Base-by-base conservation (phyloP, 2,113 vertebrate species). In the Galemys pyrenaicus region DNA sequence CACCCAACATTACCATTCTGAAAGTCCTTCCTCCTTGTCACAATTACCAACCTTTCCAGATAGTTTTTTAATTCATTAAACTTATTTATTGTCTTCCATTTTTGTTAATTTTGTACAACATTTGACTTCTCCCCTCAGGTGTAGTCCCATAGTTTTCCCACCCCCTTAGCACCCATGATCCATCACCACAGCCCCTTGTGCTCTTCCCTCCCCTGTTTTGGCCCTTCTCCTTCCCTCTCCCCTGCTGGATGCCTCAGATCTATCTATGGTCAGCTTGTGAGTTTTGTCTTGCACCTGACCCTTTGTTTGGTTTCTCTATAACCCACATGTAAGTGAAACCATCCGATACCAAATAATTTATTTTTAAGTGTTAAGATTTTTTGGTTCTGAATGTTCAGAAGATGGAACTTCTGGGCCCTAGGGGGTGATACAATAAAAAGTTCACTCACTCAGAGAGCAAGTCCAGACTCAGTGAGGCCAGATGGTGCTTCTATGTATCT, bases 301-400 rank as follows among this genome's bases (percentile, higher is more conserved):
- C 20, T 22, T 56, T 56, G 6, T 20, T 56, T 56, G 19, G 20
- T 56, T 51, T 56, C 20, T 24, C 54, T 56, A 22, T 22, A 56
- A 22, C 22, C 54, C 20, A 56, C 54, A 56, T 24, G 22, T 56
- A 56, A 56, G 54, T 56, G 54, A 56, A 56, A 56, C 19, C 54
- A 56, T 56, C 20, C 7, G 20, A 22, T 56, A 56, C 20, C 20
- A 22, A 54, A 22, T 22, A 56, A 56, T 56, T 56, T 56, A 56
- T 56, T 56, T 7, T 56, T 22, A 56, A 56, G 20, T 56, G 54
- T 24, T 56, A 56, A 56, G 54, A 56, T 56, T 67, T n/a, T 22
- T 62, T 46, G 54, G 58, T 58, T 96, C 44, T 79, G 75, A 96
- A 58, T 91, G 20, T 81, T 94, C 58, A 74, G 58, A 89, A 93